A percentile compares a stretch with the other conserved stretches of the same genome.
phyloP scores from a whole-genome alignment of 37 sponge, comb jelly and placozoan species.

The Dysidea cf. avara region DNA sequence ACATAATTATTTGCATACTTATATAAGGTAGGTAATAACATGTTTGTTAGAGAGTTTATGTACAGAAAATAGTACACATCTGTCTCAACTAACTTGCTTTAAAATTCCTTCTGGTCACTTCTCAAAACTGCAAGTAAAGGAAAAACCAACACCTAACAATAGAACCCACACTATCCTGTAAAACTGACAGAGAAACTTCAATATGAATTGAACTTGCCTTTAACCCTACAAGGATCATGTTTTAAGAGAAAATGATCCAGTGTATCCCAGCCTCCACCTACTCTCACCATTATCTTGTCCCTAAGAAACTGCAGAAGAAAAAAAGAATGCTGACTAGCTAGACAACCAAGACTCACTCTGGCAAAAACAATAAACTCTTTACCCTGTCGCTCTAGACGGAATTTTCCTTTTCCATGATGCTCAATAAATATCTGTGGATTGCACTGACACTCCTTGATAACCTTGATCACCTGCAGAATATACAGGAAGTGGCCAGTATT shows the following conservation, averaged over 20 bases:
- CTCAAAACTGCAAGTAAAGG: too few species aligned
- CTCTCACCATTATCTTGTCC: conserved; percentile 72
- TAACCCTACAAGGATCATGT: conserved; percentile 67
- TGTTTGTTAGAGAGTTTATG: too few species aligned
- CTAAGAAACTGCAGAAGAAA: conserved; percentile 36
- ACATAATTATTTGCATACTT: too few species aligned
- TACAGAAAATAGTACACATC: too few species aligned
- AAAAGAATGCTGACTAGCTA: background rate
- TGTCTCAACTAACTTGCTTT: too few species aligned
- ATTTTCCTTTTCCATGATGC: conserved; percentile 52
- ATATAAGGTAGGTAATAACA: too few species aligned
- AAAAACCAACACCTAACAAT: too few species aligned
- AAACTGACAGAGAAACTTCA: too few species aligned
- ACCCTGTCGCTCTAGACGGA: conserved; percentile 9
- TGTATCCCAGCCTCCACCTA: conserved; percentile 85
- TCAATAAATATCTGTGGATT: conserved; percentile 42
- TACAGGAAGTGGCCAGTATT: background rate
- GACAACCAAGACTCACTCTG: conserved; percentile 37
- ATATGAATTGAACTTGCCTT: too few species aligned
- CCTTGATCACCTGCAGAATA: conserved; percentile 43
- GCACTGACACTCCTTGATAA: conserved; percentile 55
- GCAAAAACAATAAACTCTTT: conserved; percentile 49
- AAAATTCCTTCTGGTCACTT: too few species aligned
- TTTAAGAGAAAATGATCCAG: conserved; percentile 76
- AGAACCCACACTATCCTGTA: too few species aligned